A percentile compares a stretch with the other conserved stretches of the same genome.
These are phyloP conservation scores for Aurelia aurita complex sp. Pacific DNA, from an alignment of 30 jellyfish, hydroid and myxozoan species.

Conservation along the genomic window DNA sequence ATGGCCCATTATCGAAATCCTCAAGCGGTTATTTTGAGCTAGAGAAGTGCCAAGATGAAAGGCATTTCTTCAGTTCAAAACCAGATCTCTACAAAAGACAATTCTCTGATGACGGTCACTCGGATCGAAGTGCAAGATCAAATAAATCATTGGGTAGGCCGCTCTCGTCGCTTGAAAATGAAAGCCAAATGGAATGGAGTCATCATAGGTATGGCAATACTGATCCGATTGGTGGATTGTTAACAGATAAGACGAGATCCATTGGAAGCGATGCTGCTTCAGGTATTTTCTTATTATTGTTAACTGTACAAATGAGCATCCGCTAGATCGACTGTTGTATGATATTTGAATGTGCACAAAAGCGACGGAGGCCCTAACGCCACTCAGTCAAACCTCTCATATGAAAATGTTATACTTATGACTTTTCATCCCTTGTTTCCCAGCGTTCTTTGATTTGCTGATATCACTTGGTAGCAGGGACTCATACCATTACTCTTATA, in stretches of 20 bases:
- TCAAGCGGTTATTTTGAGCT: conserved; percentile 93
- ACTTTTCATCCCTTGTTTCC: too few relatives aligned
- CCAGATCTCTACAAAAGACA: conserved; percentile 34
- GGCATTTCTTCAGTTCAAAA: conserved; percentile 6
- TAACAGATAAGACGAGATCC: conserved; percentile 31
- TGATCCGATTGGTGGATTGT: conserved; percentile 19
- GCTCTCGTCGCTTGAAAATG: conserved; percentile 35
- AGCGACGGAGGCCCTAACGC: too few relatives aligned
- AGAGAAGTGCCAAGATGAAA: conserved; percentile 44
- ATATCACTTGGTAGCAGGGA: too few relatives aligned
- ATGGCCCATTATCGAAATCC: conserved; percentile 77
- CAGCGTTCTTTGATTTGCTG: too few relatives aligned
- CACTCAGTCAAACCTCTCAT: too few relatives aligned
- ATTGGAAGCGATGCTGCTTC: conserved; percentile 57
- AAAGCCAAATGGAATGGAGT: conserved; percentile 8
- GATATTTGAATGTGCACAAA: too few relatives aligned
- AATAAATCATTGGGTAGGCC: conserved; percentile 40
- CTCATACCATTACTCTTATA: too few relatives aligned
- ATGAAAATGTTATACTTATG: too few relatives aligned
- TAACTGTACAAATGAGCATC: background rate
- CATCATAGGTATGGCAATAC: background rate
- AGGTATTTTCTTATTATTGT: conserved; percentile 1
- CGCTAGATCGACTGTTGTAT: background rate
- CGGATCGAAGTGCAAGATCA: conserved; percentile 52
- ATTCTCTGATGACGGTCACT: conserved; percentile 52